Conservation (phyloP, 2,888 invertebrate species). For the Allophyes oxyacanthae region DNA sequence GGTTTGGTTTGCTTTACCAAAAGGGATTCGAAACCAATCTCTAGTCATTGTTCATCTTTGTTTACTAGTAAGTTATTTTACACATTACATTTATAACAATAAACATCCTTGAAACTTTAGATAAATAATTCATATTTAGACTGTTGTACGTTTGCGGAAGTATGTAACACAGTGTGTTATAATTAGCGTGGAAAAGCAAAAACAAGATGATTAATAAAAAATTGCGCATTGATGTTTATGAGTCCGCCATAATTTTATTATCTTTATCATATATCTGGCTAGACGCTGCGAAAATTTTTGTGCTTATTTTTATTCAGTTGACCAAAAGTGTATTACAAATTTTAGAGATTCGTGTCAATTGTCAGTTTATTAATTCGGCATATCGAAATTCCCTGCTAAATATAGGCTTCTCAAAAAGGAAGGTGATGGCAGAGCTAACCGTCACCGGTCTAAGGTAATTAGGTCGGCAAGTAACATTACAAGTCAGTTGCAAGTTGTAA, state of each 20-base stretch:
- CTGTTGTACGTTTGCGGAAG: conserved; percentile 31
- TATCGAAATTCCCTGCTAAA: too few species aligned
- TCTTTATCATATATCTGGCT: conserved; percentile 11
- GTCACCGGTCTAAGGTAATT: too few species aligned
- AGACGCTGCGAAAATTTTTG: too few species aligned
- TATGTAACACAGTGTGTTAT: conserved; percentile 26
- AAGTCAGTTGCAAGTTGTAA: too few species aligned
- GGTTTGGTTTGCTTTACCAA: conserved; percentile 15
- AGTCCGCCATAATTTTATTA: conserved; percentile 20
- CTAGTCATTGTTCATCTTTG: conserved; percentile 7
- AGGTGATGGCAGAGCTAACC: too few species aligned
- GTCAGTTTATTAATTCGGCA: too few species aligned
- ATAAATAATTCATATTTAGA: conserved; percentile 44
- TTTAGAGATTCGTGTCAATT: too few species aligned
- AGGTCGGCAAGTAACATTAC: too few species aligned
- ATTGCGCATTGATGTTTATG: conserved; percentile 20
- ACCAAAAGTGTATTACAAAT: too few species aligned
- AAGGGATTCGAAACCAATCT: conserved; percentile 13
- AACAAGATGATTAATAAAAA: conserved; percentile 40
- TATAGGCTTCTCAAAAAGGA: too few species aligned
- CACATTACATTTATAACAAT: conserved; percentile 23
- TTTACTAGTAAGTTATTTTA: conserved; percentile 13
- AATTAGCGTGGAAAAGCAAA: conserved; percentile 50
- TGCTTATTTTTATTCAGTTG: too few species aligned
- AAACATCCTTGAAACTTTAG: conserved; percentile 36